phyloP scores from a whole-genome alignment of 2,888 invertebrate species.

The Eudasyphora cyanicolor region DNA sequence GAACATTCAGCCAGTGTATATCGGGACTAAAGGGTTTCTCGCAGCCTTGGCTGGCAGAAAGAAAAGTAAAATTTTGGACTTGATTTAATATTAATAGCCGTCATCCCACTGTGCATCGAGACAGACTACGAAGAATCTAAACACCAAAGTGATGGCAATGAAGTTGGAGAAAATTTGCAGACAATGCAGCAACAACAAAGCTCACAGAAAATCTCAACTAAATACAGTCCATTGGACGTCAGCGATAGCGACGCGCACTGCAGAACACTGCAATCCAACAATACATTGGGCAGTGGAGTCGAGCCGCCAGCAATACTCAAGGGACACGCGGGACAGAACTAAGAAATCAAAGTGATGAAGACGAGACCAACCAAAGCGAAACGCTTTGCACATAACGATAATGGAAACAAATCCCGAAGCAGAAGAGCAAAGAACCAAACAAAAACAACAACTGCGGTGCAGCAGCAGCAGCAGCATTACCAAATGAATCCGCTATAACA shows the following conservation, averaged over 20 bases:
- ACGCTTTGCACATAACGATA: background rate
- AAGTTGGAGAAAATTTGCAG: constrained; percentile 17
- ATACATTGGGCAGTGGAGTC: constrained; percentile 46
- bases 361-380: constrained; percentile 54
- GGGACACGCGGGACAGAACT: constrained; percentile 14
- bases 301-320: constrained; percentile 43
- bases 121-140: background rate
- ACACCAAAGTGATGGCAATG: background rate
- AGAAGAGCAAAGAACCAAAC: background rate
- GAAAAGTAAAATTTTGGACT: no score
- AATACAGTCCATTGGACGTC: constrained; percentile 2
- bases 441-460: background rate
- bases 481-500: constrained; percentile 77
- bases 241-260: constrained; percentile 5
- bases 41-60: no score
- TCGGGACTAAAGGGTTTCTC: no score
- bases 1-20: no score
- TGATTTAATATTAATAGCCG: no score
- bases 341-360: constrained; percentile 50
- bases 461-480: constrained; percentile 14
- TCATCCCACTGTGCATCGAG: background rate
- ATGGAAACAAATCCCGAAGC: background rate
- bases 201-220: constrained; percentile 4
- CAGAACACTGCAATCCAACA: constrained; percentile 11
- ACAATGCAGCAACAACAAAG: constrained; percentile 56